Base-by-base conservation (phyloP, 2,797 vertebrate genomes). In the Eospalax fontanierii region DNA sequence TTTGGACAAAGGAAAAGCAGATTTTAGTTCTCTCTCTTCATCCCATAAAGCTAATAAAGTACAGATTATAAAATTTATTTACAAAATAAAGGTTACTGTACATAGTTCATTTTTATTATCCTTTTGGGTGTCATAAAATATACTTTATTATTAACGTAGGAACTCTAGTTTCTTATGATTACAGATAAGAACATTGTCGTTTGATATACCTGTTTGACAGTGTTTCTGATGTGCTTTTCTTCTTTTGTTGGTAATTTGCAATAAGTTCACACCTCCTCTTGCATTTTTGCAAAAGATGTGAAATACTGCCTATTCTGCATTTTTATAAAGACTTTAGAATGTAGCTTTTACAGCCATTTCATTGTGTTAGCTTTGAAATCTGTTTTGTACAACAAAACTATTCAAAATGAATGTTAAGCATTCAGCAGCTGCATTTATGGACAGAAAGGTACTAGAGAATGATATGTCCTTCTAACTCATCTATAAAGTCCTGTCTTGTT, bases 241-340 rank as follows among this genome's bases (percentile, higher is more conserved):
- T 97, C 81, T 97, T 93, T 94, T 18, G 0, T 97, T 97, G 93
- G 95, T 98, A 98, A 98, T 97, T 97, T 97, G 97, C 96, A 95
- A 98, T 98, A 98, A 97, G 97, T 97, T 96, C 95, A 97, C 78
- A 87, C 96, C 97, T 97, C 97, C 94, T 96, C 96, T 98, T 97
- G 96, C 96, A 98, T 97, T 97, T 97, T 96, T 95, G 98, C 97
- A 97, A 97, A 98, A 98, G 96, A 96, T 98, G 98, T 93, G 97
- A 97, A 97, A 93, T 30, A 85, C 95, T 87, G 91, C 97, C 98
- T 97, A 95, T 50, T 96, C 96, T 97, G 43, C 57, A 75, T 92
- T n/a, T 0, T 97, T 92, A 96, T 94, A 97, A 94, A 80, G 75
- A 61, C 33, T 95, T 81, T 95, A 91, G 94, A 30, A 87, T 84